Conservation (phyloP, 2,113 vertebrate genomes). For the Sigmodon hispidus region DNA sequence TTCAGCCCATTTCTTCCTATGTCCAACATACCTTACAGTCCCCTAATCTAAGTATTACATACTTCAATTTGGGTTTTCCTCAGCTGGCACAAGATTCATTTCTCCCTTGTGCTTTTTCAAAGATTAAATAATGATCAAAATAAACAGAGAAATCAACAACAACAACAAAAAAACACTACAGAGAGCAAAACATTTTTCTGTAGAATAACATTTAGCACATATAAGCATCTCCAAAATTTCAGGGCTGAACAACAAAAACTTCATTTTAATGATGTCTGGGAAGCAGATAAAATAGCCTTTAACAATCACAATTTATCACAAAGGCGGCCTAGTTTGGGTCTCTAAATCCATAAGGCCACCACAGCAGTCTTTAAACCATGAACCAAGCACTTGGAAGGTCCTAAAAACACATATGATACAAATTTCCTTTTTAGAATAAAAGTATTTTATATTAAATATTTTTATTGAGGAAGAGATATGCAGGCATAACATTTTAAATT, state of each 20-base stretch:
- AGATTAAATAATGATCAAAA: background rate
- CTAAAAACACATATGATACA: background rate
- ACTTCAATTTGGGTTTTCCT: background rate
- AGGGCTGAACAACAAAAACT: background rate
- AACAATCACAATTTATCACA: background rate
- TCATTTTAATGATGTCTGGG: background rate
- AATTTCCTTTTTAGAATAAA: background rate
- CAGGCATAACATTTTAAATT: conserved; percentile 20
- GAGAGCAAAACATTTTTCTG: background rate
- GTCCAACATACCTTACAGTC: background rate
- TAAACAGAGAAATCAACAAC: too few relatives aligned
- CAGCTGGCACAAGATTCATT: background rate
- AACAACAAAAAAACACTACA: background rate
- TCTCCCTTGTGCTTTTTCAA: background rate
- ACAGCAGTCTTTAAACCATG: background rate
- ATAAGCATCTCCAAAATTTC: background rate
- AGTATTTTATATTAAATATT: background rate
- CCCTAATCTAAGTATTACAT: background rate
- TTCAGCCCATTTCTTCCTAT: background rate
- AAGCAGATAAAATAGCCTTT: background rate
- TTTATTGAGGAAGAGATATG: background rate
- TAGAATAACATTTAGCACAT: background rate
- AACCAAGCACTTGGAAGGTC: background rate
- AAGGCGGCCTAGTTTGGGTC: background rate
- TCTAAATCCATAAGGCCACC: background rate